Conservation (phyloP, 2,113 vertebrate genomes). For the Engystomops pustulosus region DNA sequence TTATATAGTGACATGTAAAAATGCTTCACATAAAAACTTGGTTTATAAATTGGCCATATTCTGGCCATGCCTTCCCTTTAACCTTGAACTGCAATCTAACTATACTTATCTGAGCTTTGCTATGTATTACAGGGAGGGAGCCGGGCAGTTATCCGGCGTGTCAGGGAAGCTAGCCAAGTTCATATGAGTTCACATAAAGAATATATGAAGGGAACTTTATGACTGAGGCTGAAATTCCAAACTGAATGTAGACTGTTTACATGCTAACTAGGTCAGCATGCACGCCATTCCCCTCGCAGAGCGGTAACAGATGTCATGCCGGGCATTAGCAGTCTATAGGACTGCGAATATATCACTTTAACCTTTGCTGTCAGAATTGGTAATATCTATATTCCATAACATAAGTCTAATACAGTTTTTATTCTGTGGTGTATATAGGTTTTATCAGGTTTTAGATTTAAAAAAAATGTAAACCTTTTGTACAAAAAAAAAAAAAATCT, state of each 20-base stretch:
- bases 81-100: constrained; percentile 42
- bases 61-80: too few species aligned
- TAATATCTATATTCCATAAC: too few species aligned
- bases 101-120: neutral
- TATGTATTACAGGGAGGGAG: neutral
- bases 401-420: too few species aligned
- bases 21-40: too few species aligned
- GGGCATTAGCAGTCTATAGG: neutral
- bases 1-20: too few species aligned
- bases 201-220: constrained; percentile 10
- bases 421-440: too few species aligned
- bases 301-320: neutral
- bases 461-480: too few species aligned
- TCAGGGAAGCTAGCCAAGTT: constrained; percentile 42
- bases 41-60: too few species aligned
- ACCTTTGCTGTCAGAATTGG: too few species aligned
- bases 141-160: neutral
- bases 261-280: neutral
- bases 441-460: too few species aligned
- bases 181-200: constrained; percentile 27
- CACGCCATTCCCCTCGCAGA: neutral
- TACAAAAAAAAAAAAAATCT: too few species aligned
- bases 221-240: constrained; percentile 31
- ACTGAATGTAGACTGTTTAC: constrained; percentile 23
- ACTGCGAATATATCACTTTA: too few species aligned